Conservation (phyloP, 1,140 invertebrate genomes). For the Drosophila gunungcola region DNA sequence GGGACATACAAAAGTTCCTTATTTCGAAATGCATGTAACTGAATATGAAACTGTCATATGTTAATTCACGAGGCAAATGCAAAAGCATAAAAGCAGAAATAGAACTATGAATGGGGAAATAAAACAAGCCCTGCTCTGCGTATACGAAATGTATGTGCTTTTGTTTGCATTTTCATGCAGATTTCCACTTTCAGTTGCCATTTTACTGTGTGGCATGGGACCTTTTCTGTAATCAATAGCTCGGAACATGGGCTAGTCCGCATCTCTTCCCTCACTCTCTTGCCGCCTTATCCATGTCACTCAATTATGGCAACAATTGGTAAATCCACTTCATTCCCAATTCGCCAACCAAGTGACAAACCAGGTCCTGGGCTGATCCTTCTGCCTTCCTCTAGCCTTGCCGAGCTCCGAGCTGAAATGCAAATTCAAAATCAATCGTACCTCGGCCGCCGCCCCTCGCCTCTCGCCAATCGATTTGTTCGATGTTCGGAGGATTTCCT, state of each 20-base stretch:
- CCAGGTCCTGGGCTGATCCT: constrained; percentile 24
- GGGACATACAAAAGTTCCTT: constrained; percentile 56
- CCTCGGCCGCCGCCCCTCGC: constrained; percentile 26
- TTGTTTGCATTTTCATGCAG: constrained; percentile 81
- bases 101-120: constrained; percentile 31
- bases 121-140: constrained; percentile 30
- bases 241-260: constrained; percentile 10
- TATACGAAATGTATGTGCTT: constrained; percentile 49
- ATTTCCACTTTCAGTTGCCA: constrained; percentile 61
- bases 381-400: background rate
- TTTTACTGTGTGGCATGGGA: constrained; percentile 48
- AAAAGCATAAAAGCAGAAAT: constrained; percentile 57
- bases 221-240: constrained; percentile 82
- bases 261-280: background rate
- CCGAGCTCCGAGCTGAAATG: constrained; percentile 9
- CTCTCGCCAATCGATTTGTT: constrained; percentile 56
- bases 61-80: constrained; percentile 54
- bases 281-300: constrained; percentile 71
- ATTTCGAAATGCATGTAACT: constrained; percentile 64
- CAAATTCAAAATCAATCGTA: constrained; percentile 56
- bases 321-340: constrained; percentile 71
- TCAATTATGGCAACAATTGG: constrained; percentile 82
- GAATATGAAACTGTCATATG: constrained; percentile 66
- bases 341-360: constrained; percentile 65
- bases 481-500: constrained; percentile 53